Conservation (phyloP, 2,797 vertebrate genomes). For the Chelon labrosus region DNA sequence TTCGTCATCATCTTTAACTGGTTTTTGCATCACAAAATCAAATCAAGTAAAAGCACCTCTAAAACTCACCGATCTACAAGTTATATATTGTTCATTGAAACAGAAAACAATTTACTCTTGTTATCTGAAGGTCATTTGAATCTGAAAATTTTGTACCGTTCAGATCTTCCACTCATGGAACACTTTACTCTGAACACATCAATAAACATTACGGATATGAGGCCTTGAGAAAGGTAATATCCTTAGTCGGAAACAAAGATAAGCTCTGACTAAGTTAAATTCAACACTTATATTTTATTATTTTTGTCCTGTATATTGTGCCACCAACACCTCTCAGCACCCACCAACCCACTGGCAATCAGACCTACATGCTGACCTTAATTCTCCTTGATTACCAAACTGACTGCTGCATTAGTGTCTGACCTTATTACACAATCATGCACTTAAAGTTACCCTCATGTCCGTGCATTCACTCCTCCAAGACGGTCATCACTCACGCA, state of each 20-base stretch:
- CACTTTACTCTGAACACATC: no score
- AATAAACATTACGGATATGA: background rate
- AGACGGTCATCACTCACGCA: background rate
- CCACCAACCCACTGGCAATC: slow-evolving; percentile 30
- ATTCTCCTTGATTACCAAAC: slow-evolving; percentile 62
- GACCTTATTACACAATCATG: slow-evolving; percentile 59
- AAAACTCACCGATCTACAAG: no score
- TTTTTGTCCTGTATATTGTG: slow-evolving; percentile 17
- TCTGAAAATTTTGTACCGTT: no score
- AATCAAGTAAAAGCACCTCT: no score
- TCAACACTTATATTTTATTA: slow-evolving; percentile 27
- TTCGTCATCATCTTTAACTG: background rate
- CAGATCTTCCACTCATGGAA: no score
- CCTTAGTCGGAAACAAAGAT: no score
- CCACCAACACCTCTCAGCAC: slow-evolving; percentile 22
- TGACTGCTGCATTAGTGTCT: slow-evolving; percentile 25
- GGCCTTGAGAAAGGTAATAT: background rate
- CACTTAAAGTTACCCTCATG: slow-evolving; percentile 45
- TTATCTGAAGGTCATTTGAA: no score
- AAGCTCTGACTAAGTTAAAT: slow-evolving; percentile 28
- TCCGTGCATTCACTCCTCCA: background rate
- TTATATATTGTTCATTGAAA: no score
- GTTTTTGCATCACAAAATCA: no score
- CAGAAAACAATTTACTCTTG: no score
- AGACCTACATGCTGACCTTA: slow-evolving; percentile 53